Base-by-base conservation (phyloP, 2,888 invertebrate genomes). In the Halictus quadricinctus region DNA sequence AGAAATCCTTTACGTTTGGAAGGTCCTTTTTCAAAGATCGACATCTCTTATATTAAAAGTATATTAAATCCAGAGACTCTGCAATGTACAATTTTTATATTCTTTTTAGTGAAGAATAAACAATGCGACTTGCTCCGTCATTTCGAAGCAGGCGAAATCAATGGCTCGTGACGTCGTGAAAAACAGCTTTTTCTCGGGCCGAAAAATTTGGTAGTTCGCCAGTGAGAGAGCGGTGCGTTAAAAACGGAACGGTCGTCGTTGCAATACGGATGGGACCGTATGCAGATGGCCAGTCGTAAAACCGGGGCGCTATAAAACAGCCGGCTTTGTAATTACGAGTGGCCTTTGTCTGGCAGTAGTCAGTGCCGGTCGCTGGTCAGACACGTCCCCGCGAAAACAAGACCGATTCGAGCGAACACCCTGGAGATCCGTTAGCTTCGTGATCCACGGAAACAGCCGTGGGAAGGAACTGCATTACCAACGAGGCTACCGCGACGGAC, bases 251-350 rank as follows among this genome's bases (percentile, higher is more conserved):
- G 13, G 75, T 46, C 36, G 70, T 36, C 64, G 81, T 82, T 78
- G 82, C 73, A 70, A 58, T 36, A 76, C 72, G 54, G 66, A 69
- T 50, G 76, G 76, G 77, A 76, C 77, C 74, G 79, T 88, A 87
- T 81, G 79, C 69, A 76, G 88, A 78, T 86, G 79, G 76, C 75
- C 64, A 74, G 58, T 83, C 80, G 87, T 88, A 87, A 87, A 87
- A 88, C 50, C 18, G 50, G 58, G 75, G 29, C 36, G 54, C 69
- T 50, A 80, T 87, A 88, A 88, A 87, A 85, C 72, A 77, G 43
- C 58, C 58, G 48, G 58, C 82, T 54, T 82, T 80, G 85, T 85
- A 85, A 87, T 87, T 87, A 86, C 80, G 76, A 77, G 77, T 70
- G 48, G 69, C 48, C 50, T 21, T 50, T 72, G 76, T 72, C 77